These are phyloP conservation scores for Drosophila yakuba DNA, from an alignment of 1,140 invertebrate species.

Conservation along the genomic window DNA sequence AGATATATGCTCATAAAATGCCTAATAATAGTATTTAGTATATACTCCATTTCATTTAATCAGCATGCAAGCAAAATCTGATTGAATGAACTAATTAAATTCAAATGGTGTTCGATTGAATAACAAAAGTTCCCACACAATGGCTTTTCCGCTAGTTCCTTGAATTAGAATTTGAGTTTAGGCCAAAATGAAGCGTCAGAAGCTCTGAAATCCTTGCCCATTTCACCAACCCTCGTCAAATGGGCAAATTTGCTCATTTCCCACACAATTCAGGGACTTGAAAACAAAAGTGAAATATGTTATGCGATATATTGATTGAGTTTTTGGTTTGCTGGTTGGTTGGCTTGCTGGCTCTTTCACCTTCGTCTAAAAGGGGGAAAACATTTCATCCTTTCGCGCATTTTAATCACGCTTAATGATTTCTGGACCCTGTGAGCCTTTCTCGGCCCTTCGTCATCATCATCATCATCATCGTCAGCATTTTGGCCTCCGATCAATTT, in stretches of 20 bases:
- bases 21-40: too few relatives aligned
- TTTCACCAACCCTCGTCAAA: conserved; percentile 45
- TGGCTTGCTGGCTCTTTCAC: neutral
- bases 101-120: neutral
- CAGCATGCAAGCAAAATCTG: too few relatives aligned
- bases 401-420: conserved; percentile 72
- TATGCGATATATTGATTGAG: conserved; percentile 34
- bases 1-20: too few relatives aligned
- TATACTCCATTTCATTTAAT: too few relatives aligned
- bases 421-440: conserved; percentile 40
- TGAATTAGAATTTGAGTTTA: neutral
- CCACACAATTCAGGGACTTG: conserved; percentile 16
- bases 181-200: neutral
- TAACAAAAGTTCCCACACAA: neutral
- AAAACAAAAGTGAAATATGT: conserved; percentile 43
- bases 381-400: conserved; percentile 65
- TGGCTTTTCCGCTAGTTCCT: neutral
- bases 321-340: neutral
- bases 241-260: conserved; percentile 48
- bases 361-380: conserved; percentile 27
- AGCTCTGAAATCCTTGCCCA: neutral
- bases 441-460: conserved; percentile 23
- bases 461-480: conserved; percentile 4
- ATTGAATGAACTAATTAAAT: neutral
- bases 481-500: conserved; percentile 30